phyloP scores from a whole-genome alignment of 2,797 vertebrate species.

The Gymnothorax reevesii region DNA sequence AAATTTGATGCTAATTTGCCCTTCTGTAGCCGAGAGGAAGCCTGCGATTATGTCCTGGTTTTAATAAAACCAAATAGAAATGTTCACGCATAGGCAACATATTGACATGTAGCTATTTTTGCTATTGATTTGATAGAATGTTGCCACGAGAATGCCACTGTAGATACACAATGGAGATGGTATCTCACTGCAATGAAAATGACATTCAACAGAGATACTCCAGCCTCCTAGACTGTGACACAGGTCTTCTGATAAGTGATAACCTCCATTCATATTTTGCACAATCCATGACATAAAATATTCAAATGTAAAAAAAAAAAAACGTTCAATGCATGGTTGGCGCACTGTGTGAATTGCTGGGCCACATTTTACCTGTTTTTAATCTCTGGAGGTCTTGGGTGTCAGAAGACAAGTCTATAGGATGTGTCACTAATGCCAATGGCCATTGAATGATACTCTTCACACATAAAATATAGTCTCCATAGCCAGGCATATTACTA shows the following conservation, averaged over 20 bases:
- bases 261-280: constrained; percentile 28
- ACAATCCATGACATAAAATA: constrained; percentile 27
- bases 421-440: constrained; percentile 6
- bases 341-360: constrained; percentile 6
- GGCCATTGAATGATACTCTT: not conserved
- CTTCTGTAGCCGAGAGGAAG: not conserved
- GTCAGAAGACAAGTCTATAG: constrained; percentile 8
- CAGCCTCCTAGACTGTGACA: constrained; percentile 17
- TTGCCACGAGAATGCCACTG: not conserved
- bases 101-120: not conserved
- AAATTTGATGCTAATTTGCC: not conserved
- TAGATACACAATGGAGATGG: not conserved
- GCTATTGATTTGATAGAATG: not conserved
- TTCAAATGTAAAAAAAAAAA: constrained; percentile 18
- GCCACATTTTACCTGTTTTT: constrained; percentile 18
- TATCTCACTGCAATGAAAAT: not conserved
- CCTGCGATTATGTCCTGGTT: not conserved
- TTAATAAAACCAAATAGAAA: not conserved
- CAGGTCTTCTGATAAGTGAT: constrained; percentile 24
- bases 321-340: constrained; percentile 26
- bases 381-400: constrained; percentile 2
- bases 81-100: not conserved
- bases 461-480: not conserved
- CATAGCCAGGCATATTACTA: not conserved
- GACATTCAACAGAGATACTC: not conserved